Evolutionary conservation across 2,113 vertebrate species (phyloP).

Genomic region (Amazona vittata): DNA sequence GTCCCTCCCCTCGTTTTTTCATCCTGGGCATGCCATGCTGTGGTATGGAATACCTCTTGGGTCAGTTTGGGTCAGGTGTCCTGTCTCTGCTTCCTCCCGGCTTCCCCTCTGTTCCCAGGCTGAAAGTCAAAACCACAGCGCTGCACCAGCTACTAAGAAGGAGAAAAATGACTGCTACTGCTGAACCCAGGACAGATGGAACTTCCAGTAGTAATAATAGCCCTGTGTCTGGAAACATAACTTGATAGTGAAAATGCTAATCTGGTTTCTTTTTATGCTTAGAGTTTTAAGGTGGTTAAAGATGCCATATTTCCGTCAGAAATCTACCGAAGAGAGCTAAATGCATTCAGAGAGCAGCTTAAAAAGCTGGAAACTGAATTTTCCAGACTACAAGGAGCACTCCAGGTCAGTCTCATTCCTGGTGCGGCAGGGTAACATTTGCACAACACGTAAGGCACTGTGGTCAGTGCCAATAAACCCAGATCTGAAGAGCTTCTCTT

Average conservation of each 20-base stretch:
- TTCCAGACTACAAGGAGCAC: conserved; percentile 63
- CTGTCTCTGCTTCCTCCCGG: too few relatives aligned
- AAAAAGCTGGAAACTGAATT: conserved; percentile 79
- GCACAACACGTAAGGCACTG: neutral
- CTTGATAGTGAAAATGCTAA: neutral
- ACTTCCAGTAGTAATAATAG: neutral
- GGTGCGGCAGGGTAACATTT: neutral
- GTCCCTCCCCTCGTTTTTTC: too few relatives aligned
- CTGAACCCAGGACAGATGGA: neutral
- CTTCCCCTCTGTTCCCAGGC: too few relatives aligned
- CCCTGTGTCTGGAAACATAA: neutral
- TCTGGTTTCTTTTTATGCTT: conserved; percentile 45
- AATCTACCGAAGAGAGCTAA: conserved; percentile 66
- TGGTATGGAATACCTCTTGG: too few relatives aligned
- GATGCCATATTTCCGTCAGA: conserved; percentile 71
- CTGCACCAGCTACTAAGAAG: too few relatives aligned
- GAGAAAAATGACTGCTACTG: too few relatives aligned
- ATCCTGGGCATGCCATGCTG: too few relatives aligned
- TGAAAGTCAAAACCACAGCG: too few relatives aligned
- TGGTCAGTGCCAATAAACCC: neutral
- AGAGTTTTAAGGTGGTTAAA: conserved; percentile 73
- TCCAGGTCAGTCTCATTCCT: conserved; percentile 69
- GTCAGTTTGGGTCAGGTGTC: too few relatives aligned
- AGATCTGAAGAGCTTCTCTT: neutral
- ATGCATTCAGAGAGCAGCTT: conserved; percentile 71